Percentiles rank a stretch among this genome's conserved stretches.
These are phyloP conservation scores for Portunus trituberculatus DNA, from an alignment of 1,140 invertebrate species.

Conservation along the genomic window DNA sequence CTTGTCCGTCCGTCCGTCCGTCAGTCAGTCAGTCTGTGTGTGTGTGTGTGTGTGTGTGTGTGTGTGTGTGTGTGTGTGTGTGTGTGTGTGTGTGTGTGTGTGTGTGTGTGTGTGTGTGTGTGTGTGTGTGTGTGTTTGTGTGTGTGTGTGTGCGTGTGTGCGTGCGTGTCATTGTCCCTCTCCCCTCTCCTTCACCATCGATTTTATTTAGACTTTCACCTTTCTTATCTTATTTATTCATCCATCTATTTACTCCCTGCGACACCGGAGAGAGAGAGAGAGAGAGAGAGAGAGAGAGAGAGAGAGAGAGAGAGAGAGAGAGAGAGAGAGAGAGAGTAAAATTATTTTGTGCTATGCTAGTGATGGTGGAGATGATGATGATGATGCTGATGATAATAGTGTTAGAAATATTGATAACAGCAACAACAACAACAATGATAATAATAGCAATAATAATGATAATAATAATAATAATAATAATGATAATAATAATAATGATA, in stretches of 20 bases:
- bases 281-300: conserved; percentile 34
- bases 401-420: too few relatives aligned
- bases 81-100: conserved; percentile 12
- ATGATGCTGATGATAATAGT: too few relatives aligned
- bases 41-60: not conserved
- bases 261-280: not conserved
- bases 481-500: too few relatives aligned
- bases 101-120: conserved; percentile 2
- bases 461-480: too few relatives aligned
- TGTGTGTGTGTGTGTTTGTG: not conserved
- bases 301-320: conserved; percentile 16
- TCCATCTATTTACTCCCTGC: too few relatives aligned
- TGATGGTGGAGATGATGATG: too few relatives aligned
- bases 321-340: conserved; percentile 25
- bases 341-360: not conserved
- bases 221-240: not conserved
- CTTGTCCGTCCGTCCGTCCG: too few relatives aligned
- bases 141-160: not conserved
- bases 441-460: too few relatives aligned
- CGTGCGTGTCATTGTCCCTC: not conserved
- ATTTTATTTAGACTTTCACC: not conserved
- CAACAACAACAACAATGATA: too few relatives aligned
- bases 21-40: too few relatives aligned
- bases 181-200: not conserved
- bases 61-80: not conserved